Percentiles rank a stretch among this genome's conserved stretches.
phyloP scores from a whole-genome alignment of 1,140 invertebrate species.

The Drosophila novamexicana region DNA sequence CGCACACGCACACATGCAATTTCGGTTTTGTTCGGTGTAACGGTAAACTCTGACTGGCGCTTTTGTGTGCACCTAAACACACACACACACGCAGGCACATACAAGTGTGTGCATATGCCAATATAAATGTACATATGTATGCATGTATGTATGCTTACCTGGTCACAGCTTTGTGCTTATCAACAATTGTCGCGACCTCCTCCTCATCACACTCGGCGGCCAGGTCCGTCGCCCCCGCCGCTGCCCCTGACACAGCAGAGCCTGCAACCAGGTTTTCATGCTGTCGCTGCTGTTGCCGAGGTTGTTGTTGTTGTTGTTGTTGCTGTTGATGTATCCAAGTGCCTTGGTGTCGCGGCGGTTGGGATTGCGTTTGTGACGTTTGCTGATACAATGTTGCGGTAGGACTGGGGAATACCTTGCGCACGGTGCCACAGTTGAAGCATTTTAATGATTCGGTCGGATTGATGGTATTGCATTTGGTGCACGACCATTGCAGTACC shows the following conservation, averaged over 20 bases:
- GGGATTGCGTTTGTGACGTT: conserved; percentile 36
- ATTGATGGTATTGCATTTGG: conserved; percentile 93
- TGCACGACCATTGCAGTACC: conserved; percentile 95
- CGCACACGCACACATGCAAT: conserved; percentile 26
- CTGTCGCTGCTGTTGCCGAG: conserved; percentile 13
- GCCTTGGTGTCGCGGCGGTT: conserved; percentile 30
- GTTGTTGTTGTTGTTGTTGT: conserved; percentile 22
- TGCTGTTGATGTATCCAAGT: conserved; percentile 48
- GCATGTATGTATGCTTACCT: conserved; percentile 36
- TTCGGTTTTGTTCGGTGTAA: conserved; percentile 40
- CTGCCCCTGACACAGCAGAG: conserved; percentile 1
- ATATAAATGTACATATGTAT: conserved; percentile 24
- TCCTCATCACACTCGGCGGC: conserved; percentile 62
- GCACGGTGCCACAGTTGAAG: conserved; percentile 89
- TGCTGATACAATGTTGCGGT: conserved; percentile 60
- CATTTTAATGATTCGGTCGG: conserved; percentile 92
- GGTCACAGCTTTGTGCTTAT: conserved; percentile 59
- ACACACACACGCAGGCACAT: not conserved
- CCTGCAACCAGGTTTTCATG: conserved; percentile 26
- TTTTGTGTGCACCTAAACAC: conserved; percentile 25
- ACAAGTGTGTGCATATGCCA: conserved; percentile 22
- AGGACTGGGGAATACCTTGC: conserved; percentile 84
- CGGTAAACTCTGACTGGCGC: conserved; percentile 42
- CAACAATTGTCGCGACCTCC: conserved; percentile 46
- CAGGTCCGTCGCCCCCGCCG: conserved; percentile 28